These are phyloP conservation scores for Mobula hypostoma DNA, from an alignment of 2,113 vertebrate species.

Conservation along the genomic window DNA sequence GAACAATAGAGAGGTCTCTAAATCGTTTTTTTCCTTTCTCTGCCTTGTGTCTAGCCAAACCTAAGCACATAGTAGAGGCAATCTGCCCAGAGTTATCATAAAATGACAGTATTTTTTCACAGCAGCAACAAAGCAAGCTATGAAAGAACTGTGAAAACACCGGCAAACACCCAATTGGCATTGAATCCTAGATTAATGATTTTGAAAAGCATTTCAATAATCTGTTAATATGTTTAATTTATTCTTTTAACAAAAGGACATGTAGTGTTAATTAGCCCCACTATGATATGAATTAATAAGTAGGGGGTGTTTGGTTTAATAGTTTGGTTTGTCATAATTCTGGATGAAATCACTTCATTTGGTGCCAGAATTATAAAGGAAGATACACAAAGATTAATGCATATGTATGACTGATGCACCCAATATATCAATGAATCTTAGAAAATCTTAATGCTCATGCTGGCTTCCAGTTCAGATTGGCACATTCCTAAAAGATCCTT, in stretches of 20 bases:
- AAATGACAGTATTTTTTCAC: neutral
- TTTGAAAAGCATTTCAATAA: constrained; percentile 31
- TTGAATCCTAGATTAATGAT: constrained; percentile 1
- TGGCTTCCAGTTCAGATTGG: neutral
- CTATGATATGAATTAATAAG: neutral
- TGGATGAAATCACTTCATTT: neutral
- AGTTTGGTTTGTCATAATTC: neutral
- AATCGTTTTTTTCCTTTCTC: neutral
- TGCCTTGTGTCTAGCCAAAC: neutral
- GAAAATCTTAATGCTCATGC: neutral
- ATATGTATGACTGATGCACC: neutral
- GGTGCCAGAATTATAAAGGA: neutral
- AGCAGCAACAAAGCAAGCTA: neutral
- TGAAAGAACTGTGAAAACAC: neutral
- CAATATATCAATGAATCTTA: neutral
- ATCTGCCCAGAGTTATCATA: neutral
- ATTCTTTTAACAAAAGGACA: constrained; percentile 23
- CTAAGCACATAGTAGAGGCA: neutral
- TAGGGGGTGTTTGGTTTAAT: constrained; percentile 15
- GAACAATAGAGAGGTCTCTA: neutral
- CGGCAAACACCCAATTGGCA: neutral
- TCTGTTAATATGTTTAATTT: constrained; percentile 14
- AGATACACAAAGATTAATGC: neutral
- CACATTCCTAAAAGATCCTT: neutral
- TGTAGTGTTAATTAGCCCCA: neutral